Base-by-base conservation (phyloP, 2,113 vertebrate genomes). In the Phaetusa simplex region DNA sequence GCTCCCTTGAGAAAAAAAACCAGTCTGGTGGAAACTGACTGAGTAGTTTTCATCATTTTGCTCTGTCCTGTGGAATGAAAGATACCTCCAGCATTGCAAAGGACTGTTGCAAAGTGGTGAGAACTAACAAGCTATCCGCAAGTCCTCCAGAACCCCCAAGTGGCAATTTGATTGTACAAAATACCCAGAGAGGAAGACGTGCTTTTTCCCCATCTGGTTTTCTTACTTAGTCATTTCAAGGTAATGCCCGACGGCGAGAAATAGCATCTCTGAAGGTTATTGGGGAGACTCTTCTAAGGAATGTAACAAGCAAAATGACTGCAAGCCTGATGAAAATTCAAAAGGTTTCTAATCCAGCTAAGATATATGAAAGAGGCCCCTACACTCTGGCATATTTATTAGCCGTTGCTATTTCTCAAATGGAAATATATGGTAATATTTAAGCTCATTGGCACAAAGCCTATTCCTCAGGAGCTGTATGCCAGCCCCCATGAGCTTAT, bases 251-350 rank as follows among this genome's bases (percentile, higher is more conserved):
- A 19, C 71, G 36, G 83, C 38, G n/a, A 86, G 21, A 92, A 94
- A 94, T 79, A 86, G 11, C 42, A 66, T 52, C 55, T 85, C 78
- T 83, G 59, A 95, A 94, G 56, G 40, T 47, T 78, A 34, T 9
- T 58, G 55, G 43, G n/a, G 52, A 67, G 47, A 64, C 42, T 82
- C 15, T 78, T 70, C 32, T 47, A 61, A 76, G 52, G 52, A 80
- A 66, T 27, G 12, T 42, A 82, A 72, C 8, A 61, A 72, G 36
- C 32, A 67, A 79, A 93, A 80, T 61, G 71, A 71, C 83, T 70
- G 62, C 49, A 91, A 88, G 15, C 36, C 53, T 82, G 49, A 89
- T 82, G 72, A 91, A 95, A 97, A 97, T 90, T 85, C 88, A 76
- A 36, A 80, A 66, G 19, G 7, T 73, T 94, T 78, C 79, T 72